phyloP scores from a whole-genome alignment of 2,113 vertebrate species.

The Elephas maximus region DNA sequence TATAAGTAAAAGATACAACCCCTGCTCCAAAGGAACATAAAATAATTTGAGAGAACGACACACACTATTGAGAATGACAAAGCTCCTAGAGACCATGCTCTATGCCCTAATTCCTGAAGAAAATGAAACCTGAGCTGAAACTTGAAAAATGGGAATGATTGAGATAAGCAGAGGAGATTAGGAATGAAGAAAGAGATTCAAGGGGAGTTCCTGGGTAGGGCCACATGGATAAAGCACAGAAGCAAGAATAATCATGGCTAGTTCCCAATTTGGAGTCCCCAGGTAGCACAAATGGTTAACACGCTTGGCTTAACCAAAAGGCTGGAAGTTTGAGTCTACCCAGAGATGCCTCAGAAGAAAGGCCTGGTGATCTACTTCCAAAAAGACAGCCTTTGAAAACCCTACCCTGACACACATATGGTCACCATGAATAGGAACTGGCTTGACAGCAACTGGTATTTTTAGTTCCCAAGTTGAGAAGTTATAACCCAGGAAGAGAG shows the following conservation, averaged over 20 bases:
- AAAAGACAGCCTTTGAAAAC: neutral
- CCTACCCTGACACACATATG: neutral
- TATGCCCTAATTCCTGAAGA: neutral
- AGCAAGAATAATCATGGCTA: neutral
- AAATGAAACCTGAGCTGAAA: neutral
- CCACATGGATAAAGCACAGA: neutral
- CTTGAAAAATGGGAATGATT: neutral
- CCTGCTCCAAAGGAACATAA: neutral
- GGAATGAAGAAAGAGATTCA: neutral
- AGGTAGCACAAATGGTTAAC: neutral
- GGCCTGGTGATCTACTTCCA: neutral
- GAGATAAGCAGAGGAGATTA: neutral
- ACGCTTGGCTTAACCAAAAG: neutral
- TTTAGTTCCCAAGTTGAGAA: neutral
- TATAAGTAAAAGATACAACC: neutral
- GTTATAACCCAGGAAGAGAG: neutral
- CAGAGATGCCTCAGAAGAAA: neutral
- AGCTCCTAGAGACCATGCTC: neutral
- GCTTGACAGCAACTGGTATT: neutral
- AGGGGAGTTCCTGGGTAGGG: neutral
- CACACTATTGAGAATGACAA: neutral
- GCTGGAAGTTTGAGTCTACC: neutral
- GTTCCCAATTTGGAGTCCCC: neutral
- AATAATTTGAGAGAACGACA: constrained; percentile 31
- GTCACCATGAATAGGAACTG: neutral